A percentile compares a stretch with the other conserved stretches of the same genome.
Evolutionary conservation across 2,113 vertebrate genomes (phyloP).

Genomic region (Tamias sibiricus): DNA sequence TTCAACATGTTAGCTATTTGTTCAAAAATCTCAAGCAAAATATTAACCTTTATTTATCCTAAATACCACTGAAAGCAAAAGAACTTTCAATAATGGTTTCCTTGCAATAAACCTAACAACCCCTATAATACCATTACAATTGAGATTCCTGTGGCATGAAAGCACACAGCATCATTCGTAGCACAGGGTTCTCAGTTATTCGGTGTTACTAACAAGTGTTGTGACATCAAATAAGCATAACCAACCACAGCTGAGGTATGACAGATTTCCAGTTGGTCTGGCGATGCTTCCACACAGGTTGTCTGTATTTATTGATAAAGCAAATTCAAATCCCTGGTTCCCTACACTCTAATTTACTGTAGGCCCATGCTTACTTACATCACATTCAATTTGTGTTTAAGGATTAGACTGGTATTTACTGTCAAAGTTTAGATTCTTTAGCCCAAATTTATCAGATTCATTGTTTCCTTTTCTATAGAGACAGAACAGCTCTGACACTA

Average conservation of each 20-base stretch:
- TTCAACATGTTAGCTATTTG: neutral
- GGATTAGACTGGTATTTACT: neutral
- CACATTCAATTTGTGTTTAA: neutral
- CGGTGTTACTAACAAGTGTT: neutral
- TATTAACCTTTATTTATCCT: neutral
- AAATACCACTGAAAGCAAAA: neutral
- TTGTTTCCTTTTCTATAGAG: neutral
- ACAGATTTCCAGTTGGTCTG: neutral
- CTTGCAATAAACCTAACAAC: neutral
- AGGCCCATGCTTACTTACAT: neutral
- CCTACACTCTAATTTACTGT: neutral
- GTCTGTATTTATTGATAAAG: neutral
- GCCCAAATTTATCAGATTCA: neutral
- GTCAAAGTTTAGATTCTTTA: neutral
- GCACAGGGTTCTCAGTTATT: neutral
- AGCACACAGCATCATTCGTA: neutral
- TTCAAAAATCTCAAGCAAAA: neutral
- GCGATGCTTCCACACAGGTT: neutral
- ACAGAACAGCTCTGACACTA: neutral
- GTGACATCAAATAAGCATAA: neutral
- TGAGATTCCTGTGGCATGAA: neutral
- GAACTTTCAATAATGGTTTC: neutral
- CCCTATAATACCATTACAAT: no score
- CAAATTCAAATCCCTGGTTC: neutral
- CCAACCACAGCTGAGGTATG: neutral